phyloP scores from a whole-genome alignment of 2,888 invertebrate genomes.

The Proisotoma minuta region DNA sequence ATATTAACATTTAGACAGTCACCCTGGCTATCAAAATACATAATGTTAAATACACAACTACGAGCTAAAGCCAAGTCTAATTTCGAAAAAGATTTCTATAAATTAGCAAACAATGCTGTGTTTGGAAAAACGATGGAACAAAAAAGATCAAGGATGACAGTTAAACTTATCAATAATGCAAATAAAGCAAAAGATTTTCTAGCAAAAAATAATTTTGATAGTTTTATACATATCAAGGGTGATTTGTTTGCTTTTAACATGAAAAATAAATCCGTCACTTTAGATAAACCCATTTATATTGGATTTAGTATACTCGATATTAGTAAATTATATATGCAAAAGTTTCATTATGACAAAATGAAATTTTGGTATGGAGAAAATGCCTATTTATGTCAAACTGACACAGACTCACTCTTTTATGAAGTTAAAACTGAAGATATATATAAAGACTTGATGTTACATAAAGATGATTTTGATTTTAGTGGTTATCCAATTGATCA shows the following conservation, averaged over 20 bases:
- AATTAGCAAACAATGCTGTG: conserved; percentile 15
- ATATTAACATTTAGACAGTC: conserved; percentile 9
- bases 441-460: conserved; percentile 12
- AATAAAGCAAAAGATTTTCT: background rate
- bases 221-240: conserved; percentile 12
- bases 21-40: conserved; percentile 5
- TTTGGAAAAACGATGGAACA: conserved; percentile 30
- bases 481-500: conserved; percentile 25
- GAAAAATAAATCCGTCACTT: background rate
- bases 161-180: conserved; percentile 13
- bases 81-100: conserved; percentile 27
- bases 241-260: conserved; percentile 9
- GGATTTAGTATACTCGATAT: conserved; percentile 21
- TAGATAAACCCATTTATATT: conserved; percentile 26
- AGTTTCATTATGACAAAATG: conserved; percentile 24
- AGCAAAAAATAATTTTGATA: conserved; percentile 1
- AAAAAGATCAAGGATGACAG: background rate
- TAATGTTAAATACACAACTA: conserved; percentile 7
- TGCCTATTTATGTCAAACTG: conserved; percentile 15
- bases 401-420: conserved; percentile 37
- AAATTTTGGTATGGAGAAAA: conserved; percentile 15
- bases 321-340: conserved; percentile 17
- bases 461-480: conserved; percentile 23
- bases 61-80: conserved; percentile 13
- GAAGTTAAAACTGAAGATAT: conserved; percentile 24